Evolutionary conservation across 2,113 vertebrate species (phyloP).

Genomic region (Todiramphus saurophagus): DNA sequence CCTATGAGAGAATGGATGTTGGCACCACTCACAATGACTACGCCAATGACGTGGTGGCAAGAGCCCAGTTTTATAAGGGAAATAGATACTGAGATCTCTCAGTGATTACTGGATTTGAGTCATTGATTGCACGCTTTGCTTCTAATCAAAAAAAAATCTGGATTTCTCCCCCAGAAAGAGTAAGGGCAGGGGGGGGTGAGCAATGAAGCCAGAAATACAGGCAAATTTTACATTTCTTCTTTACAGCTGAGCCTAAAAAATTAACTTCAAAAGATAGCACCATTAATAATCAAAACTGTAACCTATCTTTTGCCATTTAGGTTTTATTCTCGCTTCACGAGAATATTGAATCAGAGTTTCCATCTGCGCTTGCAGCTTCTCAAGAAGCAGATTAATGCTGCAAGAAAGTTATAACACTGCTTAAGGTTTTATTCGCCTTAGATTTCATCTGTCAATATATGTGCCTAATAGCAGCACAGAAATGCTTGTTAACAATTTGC

Average conservation of each 20-base stretch:
- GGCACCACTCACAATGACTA: constrained; percentile 46
- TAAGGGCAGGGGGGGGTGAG: neutral
- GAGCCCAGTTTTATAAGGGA: constrained; percentile 51
- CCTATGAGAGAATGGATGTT: neutral
- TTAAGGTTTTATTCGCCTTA: neutral
- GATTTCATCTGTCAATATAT: neutral
- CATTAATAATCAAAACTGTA: neutral
- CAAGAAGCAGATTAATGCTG: neutral
- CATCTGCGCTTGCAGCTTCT: neutral
- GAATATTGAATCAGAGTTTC: neutral
- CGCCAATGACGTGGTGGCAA: constrained; percentile 37
- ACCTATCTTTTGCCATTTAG: neutral
- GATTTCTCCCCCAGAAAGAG: neutral
- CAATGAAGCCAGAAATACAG: neutral
- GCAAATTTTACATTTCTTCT: neutral
- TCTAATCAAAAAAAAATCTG: neutral
- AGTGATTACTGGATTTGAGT: neutral
- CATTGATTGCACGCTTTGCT: neutral
- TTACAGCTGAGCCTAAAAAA: neutral
- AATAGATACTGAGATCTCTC: neutral
- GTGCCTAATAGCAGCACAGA: neutral
- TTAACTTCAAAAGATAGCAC: neutral
- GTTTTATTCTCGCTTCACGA: neutral
- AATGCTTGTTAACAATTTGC: neutral
- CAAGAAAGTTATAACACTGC: neutral